A percentile compares a stretch with the other conserved stretches of the same genome.
phyloP scores from a whole-genome alignment of 2,797 vertebrate species.

The Setipinna tenuifilis region DNA sequence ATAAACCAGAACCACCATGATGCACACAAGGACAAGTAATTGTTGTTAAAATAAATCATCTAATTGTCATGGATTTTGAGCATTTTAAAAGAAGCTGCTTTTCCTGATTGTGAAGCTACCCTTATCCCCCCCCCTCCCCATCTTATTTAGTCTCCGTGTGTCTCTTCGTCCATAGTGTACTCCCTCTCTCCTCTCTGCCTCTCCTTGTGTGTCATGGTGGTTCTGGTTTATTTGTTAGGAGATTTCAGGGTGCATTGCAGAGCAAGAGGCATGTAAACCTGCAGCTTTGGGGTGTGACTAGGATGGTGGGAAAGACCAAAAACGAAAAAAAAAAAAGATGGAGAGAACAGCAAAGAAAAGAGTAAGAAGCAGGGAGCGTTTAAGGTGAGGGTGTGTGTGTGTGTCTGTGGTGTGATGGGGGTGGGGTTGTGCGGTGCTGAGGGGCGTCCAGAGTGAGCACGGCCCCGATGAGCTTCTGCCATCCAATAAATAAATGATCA shows the following conservation, averaged over 20 bases:
- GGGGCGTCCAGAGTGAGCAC: conserved; percentile 17
- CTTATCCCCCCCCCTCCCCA: no score
- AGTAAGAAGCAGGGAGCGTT: not conserved
- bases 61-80: no score
- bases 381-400: not conserved
- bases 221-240: not conserved
- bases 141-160: not conserved
- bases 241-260: conserved; percentile 63
- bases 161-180: not conserved
- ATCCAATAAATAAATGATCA: conserved; percentile 77
- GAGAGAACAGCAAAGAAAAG: not conserved
- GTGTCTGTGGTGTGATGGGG: not conserved
- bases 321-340: not conserved
- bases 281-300: conserved; percentile 48
- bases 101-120: no score
- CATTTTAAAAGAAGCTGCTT: no score
- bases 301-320: conserved; percentile 40
- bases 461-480: conserved; percentile 55
- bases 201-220: not conserved
- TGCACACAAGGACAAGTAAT: no score
- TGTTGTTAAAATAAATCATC: no score
- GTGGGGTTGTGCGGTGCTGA: not conserved
- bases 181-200: no score
- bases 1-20: no score
- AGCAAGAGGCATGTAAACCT: conserved; percentile 55